Evolutionary conservation across 2,888 invertebrate genomes (phyloP), one percentile per base, ranked within the genome.

Genomic region (Scaptodrosophila latifasciaeformis): DNA sequence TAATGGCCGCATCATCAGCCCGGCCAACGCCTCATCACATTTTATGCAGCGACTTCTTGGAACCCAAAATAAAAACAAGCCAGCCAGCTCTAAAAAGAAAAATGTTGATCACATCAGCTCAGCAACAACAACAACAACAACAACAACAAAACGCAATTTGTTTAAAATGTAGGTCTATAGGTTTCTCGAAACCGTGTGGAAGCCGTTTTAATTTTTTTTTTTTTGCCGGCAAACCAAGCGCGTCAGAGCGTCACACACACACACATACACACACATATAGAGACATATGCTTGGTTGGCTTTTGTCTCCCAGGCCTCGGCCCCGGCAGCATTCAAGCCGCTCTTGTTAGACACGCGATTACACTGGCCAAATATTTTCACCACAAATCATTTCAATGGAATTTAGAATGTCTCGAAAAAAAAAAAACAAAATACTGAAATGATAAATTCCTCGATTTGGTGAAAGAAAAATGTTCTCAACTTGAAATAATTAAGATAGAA

Each of bases 151-250:
- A 70, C 79, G 82, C 67, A 81, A 83, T 84, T 83, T 83, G 76
- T 79, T 83, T 82, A 71, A 83, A 82, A 82, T 83, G 81, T 84
- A 79, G 84, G 84, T 82, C 83, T 82, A 79, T 84, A 82, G 82
- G 82, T 82, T 84, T 79, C 83, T 82, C 75, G 79, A 82, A 82
- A 79, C 75, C 78, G 78, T 77, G 68, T 68, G 62, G 65, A 59
- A 65, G 71, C 65, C 51, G 54, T 64, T 6, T n/a, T 19, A 21
- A 10, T 15, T 19, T 30, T 37, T 12, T 31, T 18, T 17, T 19
- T 34, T 1, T 9, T 21, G 37, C 4, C 10, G 29, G 50, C 13
- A n/a, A 34, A 34, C 34, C 34, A 12, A 15, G 34, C n/a, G n/a
- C n/a, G n/a, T n/a, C n/a, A n/a, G 31, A 18, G 30, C n/a, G 19